A percentile compares a stretch with the other conserved stretches of the same genome.
These are phyloP conservation scores for Threskiornis aethiopicus DNA, from an alignment of 2,797 vertebrate species.

Conservation along the genomic window DNA sequence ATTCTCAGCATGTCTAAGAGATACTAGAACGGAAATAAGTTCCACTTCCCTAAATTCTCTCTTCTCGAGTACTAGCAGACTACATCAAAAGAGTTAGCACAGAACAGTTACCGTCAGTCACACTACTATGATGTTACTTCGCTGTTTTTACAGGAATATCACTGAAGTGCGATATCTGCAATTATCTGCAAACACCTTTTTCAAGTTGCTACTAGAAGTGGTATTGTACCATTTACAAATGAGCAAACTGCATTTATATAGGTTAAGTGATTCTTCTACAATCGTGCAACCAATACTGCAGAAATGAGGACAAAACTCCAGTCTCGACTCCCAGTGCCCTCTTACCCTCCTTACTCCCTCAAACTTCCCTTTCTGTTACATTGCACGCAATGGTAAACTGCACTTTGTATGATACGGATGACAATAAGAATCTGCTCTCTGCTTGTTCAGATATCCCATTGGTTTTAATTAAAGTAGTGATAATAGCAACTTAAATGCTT, in stretches of 20 bases:
- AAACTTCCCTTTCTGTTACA: not conserved
- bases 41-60: not conserved
- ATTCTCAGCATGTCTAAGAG: not conserved
- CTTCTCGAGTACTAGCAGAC: not conserved
- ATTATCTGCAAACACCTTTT: not conserved
- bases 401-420: not conserved
- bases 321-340: not conserved
- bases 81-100: not conserved
- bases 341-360: not conserved
- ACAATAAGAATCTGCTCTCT: not conserved
- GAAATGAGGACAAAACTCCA: not conserved
- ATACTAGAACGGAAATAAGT: not conserved
- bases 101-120: not conserved
- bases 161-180: not conserved
- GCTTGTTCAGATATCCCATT: not conserved
- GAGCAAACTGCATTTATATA: not conserved
- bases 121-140: not conserved
- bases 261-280: not conserved
- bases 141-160: not conserved
- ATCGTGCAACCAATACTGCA: not conserved
- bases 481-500: not conserved
- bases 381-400: not conserved
- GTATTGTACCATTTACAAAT: not conserved
- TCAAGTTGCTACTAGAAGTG: not conserved
- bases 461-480: not conserved